Base-by-base conservation (phyloP, 2,888 invertebrate species). In the Exocentrus adspersus region DNA sequence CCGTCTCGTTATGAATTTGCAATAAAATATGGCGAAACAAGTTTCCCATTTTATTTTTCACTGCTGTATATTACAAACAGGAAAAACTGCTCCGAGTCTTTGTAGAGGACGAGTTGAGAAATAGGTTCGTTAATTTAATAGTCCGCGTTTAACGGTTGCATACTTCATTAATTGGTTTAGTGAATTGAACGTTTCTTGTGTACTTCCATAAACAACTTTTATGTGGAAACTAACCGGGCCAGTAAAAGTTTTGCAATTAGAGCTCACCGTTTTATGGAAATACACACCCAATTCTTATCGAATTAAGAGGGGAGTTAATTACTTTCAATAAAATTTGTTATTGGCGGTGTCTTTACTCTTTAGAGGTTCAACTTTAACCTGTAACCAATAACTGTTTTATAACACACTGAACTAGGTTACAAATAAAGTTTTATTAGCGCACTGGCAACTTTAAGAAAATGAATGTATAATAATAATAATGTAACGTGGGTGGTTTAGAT, bases 1-100 rank as follows among this genome's bases (percentile, higher is more conserved):
- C 32, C 32, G 46, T 20, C n/a, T n/a, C 45, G 16, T 32, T 32
- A 57, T 46, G 30, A 57, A 56, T 57, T 57, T 57, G 56, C 56
- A 57, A 57, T 46, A 46, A 46, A 43, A 17, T 41, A 54, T 28
- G 56, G 46, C 46, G 37, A 46, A 45, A 45, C 56, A 32, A 46
- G 56, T 57, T 57, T 28, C 41, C 43, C 56, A 57, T 46, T 46
- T 20, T 57, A 46, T 16, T 19, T 21, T n/a, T 20, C 56, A 46
- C n/a, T 37, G 37, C 14, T 12, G 37, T 37, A 37, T 37, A 37
- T 17, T 42, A n/a, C 19, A 32, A 32, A 45, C 45, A 46, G 56
- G 46, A 57, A 57, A 43, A 57, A 57, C 45, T 30, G 32, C 43
- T 46, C 46, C 19, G 56, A 32, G 32, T 46, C 46, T 57, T 53